phyloP scores from a whole-genome alignment of 2,888 invertebrate species.

The Drosophila eohydei region DNA sequence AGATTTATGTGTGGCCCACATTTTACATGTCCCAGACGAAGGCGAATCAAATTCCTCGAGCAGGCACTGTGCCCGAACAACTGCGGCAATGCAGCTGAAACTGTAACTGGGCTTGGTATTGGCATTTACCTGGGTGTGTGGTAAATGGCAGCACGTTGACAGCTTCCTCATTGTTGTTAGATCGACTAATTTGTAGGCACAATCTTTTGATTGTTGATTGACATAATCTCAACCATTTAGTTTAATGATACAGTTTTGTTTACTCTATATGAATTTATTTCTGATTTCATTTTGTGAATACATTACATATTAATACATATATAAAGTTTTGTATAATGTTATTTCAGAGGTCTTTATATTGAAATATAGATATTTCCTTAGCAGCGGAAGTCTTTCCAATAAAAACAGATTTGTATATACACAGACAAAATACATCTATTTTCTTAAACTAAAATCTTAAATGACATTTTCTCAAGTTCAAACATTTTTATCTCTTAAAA shows the following conservation, averaged over 20 bases:
- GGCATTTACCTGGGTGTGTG: constrained; percentile 14
- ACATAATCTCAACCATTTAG: constrained; percentile 1
- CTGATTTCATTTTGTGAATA: not conserved
- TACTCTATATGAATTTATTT: constrained; percentile 1
- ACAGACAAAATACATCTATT: no score
- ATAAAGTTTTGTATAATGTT: no score
- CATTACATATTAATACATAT: no score
- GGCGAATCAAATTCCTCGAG: constrained; percentile 13
- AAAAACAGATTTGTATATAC: no score
- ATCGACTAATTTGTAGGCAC: constrained; percentile 41
- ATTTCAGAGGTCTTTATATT: no score
- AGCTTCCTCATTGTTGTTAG: constrained; percentile 51
- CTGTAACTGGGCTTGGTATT: constrained; percentile 18
- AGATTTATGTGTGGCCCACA: constrained; percentile 70
- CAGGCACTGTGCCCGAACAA: constrained; percentile 18
- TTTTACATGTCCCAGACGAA: constrained; percentile 38
- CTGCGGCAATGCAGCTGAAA: constrained; percentile 26
- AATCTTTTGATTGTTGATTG: constrained; percentile 31
- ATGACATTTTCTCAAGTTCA: no score
- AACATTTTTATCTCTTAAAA: no score
- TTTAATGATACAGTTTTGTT: not conserved
- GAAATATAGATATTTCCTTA: no score
- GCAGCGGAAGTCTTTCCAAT: no score
- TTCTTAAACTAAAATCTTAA: no score
- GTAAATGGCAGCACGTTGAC: constrained; percentile 11